Conservation (phyloP, 2,113 vertebrate genomes). For the Ellobius talpinus region DNA sequence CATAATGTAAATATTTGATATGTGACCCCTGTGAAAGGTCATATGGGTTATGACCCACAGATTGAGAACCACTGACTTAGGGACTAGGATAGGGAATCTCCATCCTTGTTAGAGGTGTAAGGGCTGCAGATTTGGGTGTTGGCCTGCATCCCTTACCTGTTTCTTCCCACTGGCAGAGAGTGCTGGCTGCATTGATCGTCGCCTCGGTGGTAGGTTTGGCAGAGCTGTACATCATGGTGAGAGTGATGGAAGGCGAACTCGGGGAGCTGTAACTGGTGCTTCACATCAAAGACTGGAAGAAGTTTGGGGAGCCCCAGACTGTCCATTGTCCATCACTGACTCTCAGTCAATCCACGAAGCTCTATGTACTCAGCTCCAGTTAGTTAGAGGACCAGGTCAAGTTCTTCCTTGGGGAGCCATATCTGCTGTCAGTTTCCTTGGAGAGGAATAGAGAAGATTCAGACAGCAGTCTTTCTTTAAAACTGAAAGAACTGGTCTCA, state of each 20-base stretch:
- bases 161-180: conserved; percentile 84
- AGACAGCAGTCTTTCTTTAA: background rate
- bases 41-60: background rate
- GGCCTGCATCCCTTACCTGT: background rate
- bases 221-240: conserved; percentile 96
- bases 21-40: too few relatives aligned
- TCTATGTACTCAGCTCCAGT: background rate
- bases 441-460: background rate
- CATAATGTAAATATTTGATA: background rate
- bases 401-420: background rate
- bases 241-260: conserved; percentile 95
- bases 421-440: background rate
- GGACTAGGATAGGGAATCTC: background rate
- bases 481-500: background rate
- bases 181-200: conserved; percentile 93
- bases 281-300: background rate
- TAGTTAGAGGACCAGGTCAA: conserved; percentile 24
- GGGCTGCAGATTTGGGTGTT: background rate
- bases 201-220: conserved; percentile 97
- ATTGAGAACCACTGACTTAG: background rate
- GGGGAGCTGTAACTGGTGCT: conserved; percentile 89
- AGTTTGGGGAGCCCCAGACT: background rate
- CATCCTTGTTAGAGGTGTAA: background rate
- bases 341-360: conserved; percentile 1
- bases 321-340: background rate